A percentile compares a stretch with the other conserved stretches of the same genome.
phyloP scores from a whole-genome alignment of 2,888 invertebrate species.

The Tortricodes alternella region DNA sequence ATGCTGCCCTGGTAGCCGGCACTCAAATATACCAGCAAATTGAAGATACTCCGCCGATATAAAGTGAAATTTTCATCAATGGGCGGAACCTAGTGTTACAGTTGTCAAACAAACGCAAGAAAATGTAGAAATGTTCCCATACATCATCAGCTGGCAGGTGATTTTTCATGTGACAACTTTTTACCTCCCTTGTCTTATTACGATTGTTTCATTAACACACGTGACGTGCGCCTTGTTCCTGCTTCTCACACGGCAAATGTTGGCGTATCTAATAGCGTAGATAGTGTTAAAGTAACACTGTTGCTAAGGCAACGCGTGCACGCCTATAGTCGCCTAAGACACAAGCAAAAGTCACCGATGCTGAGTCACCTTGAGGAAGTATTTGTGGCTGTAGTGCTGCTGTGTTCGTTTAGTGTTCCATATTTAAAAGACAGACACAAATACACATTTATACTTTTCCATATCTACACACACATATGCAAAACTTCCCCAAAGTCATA shows the following conservation, averaged over 20 bases:
- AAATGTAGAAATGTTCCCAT: slow-evolving; percentile 77
- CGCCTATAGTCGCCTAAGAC: slow-evolving; percentile 43
- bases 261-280: slow-evolving; percentile 37
- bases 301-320: slow-evolving; percentile 61
- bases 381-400: no score
- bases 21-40: not conserved
- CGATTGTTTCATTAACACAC: slow-evolving; percentile 1
- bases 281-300: slow-evolving; percentile 56
- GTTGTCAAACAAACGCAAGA: slow-evolving; percentile 48
- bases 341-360: no score
- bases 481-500: no score
- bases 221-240: not conserved
- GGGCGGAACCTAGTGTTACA: slow-evolving; percentile 37
- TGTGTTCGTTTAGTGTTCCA: no score
- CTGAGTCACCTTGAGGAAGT: no score
- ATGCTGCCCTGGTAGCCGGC: slow-evolving; percentile 42
- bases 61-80: slow-evolving; percentile 36
- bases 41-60: slow-evolving; percentile 6
- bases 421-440: no score
- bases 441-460: no score
- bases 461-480: no score
- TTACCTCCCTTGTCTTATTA: slow-evolving; percentile 4
- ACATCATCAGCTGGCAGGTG: slow-evolving; percentile 77
- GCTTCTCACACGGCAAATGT: slow-evolving; percentile 8
- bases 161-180: slow-evolving; percentile 38